Evolutionary conservation across 1,140 invertebrate species (phyloP).

Genomic region (Yoshiicerus persimilis): DNA sequence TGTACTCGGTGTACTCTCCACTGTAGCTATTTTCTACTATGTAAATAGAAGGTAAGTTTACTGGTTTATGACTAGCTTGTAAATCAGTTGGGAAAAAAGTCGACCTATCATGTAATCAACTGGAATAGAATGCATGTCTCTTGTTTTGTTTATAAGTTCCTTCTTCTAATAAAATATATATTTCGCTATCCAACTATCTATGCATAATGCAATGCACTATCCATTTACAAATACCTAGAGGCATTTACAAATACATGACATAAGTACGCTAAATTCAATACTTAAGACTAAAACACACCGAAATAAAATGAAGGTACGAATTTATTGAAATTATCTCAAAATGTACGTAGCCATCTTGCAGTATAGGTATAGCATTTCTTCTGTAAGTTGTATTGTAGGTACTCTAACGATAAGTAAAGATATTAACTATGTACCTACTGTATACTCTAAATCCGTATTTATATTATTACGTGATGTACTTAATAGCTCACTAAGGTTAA

Average conservation of each 20-base stretch:
- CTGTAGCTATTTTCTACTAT: neutral
- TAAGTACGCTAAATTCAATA: neutral
- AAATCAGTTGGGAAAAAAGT: neutral
- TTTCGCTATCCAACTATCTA: no score
- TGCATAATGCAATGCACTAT: no score
- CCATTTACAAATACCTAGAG: no score
- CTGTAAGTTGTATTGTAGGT: neutral
- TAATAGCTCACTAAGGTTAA: neutral
- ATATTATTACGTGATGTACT: neutral
- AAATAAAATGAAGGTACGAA: neutral
- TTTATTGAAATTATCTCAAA: neutral
- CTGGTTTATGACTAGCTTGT: neutral
- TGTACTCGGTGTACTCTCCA: no score
- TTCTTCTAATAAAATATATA: no score
- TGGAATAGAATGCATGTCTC: neutral
- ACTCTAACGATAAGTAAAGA: neutral
- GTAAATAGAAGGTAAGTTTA: neutral
- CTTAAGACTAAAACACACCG: neutral
- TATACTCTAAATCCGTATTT: neutral
- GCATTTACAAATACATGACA: no score
- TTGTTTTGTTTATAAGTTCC: neutral
- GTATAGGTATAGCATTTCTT: neutral
- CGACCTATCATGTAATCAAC: neutral
- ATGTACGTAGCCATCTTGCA: neutral
- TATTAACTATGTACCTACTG: neutral